A percentile compares a stretch with the other conserved stretches of the same genome.
Evolutionary conservation across 2,888 invertebrate genomes (phyloP).

Genomic region (Drosophila peninsularis): DNA sequence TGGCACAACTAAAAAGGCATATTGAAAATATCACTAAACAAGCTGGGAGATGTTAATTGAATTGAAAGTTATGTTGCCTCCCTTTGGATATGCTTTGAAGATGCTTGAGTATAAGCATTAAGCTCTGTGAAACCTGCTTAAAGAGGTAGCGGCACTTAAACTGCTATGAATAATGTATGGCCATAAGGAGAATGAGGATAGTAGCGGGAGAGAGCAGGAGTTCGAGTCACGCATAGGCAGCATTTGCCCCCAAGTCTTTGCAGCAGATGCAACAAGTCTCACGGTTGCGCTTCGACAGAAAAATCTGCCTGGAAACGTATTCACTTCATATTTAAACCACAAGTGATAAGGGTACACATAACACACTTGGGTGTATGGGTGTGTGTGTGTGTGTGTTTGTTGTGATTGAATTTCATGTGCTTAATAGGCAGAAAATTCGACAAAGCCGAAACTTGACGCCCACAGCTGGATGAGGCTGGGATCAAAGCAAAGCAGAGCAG

Average conservation of each 20-base stretch:
- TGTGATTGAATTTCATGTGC: slow-evolving; percentile 80
- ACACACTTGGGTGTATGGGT: slow-evolving; percentile 18
- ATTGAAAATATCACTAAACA: too few species aligned
- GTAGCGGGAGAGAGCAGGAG: too few species aligned
- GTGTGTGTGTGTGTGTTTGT: slow-evolving; percentile 7
- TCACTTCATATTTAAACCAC: slow-evolving; percentile 66
- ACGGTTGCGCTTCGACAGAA: slow-evolving; percentile 16
- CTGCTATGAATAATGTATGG: not conserved
- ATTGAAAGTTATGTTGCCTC: too few species aligned
- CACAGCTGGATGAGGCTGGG: slow-evolving; percentile 20
- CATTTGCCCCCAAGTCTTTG: slow-evolving; percentile 1
- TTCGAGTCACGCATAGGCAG: slow-evolving; percentile 19
- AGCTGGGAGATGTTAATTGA: too few species aligned
- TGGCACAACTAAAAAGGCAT: too few species aligned
- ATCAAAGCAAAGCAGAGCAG: slow-evolving; percentile 51
- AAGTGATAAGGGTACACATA: slow-evolving; percentile 69
- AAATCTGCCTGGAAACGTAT: slow-evolving; percentile 39
- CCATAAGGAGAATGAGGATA: too few species aligned
- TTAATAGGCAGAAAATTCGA: slow-evolving; percentile 80
- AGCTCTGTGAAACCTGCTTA: not conserved
- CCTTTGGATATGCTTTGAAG: not conserved
- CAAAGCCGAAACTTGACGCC: slow-evolving; percentile 56
- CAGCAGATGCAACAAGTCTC: slow-evolving; percentile 62
- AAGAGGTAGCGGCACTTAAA: not conserved
- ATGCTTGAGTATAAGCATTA: not conserved